These are phyloP conservation scores for Latheticus oryzae DNA, from an alignment of 2,888 invertebrate species.

Conservation along the genomic window DNA sequence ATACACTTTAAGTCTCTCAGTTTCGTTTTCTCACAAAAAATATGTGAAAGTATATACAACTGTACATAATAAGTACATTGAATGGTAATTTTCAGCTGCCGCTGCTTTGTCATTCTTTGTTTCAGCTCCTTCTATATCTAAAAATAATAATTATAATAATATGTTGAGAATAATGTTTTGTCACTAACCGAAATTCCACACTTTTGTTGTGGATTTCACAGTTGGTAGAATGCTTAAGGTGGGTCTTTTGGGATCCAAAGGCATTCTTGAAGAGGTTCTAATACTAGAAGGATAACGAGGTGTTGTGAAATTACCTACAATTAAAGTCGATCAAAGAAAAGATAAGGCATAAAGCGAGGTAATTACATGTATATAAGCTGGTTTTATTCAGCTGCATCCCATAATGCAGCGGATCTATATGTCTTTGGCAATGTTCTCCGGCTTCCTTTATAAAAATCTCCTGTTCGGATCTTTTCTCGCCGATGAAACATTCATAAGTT, in stretches of 20 bases:
- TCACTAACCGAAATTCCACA: slow-evolving; percentile 51
- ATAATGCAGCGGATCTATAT: slow-evolving; percentile 69
- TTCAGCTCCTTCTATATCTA: slow-evolving; percentile 38
- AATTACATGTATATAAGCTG: slow-evolving; percentile 58
- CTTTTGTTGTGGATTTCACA: slow-evolving; percentile 50
- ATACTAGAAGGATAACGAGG: slow-evolving; percentile 22
- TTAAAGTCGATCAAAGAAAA: slow-evolving; percentile 1
- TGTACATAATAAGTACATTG: slow-evolving; percentile 22
- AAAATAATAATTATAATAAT: slow-evolving; percentile 15
- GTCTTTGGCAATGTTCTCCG: slow-evolving; percentile 73
- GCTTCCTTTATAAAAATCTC: slow-evolving; percentile 76
- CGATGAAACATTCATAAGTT: slow-evolving; percentile 76
- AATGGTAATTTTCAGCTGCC: slow-evolving; percentile 15
- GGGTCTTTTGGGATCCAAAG: slow-evolving; percentile 37
- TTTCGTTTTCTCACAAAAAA: slow-evolving; percentile 24
- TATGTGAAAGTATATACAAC: slow-evolving; percentile 24
- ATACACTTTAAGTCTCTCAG: slow-evolving; percentile 20
- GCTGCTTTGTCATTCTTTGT: slow-evolving; percentile 34
- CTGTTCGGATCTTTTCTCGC: slow-evolving; percentile 69
- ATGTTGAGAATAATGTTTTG: slow-evolving; percentile 15
- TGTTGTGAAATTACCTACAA: slow-evolving; percentile 35
- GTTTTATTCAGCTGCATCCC: slow-evolving; percentile 73
- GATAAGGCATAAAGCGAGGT: slow-evolving; percentile 39
- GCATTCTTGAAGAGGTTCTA: slow-evolving; percentile 32
- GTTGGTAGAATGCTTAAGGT: slow-evolving; percentile 36